phyloP scores from a whole-genome alignment of 2,113 vertebrate genomes.

The Phylloscopus trochilus region DNA sequence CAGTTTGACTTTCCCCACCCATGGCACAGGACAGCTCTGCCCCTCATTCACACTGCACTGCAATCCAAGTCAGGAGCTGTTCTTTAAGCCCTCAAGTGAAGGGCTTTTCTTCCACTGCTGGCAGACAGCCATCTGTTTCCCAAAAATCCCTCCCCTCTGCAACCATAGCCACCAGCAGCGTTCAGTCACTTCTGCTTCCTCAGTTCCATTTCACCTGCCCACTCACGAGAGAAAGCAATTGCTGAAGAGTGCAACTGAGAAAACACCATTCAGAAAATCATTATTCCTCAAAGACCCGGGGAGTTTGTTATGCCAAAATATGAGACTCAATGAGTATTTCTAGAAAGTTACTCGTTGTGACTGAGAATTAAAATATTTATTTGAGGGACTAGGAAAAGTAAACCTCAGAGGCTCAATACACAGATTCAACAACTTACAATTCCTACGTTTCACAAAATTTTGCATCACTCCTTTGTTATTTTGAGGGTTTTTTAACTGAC shows the following conservation, averaged over 20 bases:
- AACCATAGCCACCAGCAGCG: neutral
- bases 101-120: neutral
- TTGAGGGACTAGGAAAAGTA: neutral
- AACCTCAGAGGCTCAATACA: neutral
- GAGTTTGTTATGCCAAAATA: neutral
- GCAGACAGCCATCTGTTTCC: neutral
- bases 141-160: neutral
- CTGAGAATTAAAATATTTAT: neutral
- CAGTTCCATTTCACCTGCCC: constrained; percentile 11
- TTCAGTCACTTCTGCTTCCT: constrained; percentile 33
- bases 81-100: neutral
- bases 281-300: neutral
- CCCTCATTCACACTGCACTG: neutral
- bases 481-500: neutral
- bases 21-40: neutral
- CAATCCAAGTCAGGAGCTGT: neutral
- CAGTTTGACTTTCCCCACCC: neutral
- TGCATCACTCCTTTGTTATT: neutral
- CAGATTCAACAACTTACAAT: neutral
- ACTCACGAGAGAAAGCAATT: neutral
- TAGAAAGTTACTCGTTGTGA: neutral
- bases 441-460: neutral
- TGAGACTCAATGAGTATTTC: neutral
- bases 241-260: neutral
- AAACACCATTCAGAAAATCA: neutral